phyloP scores from a whole-genome alignment of 2,113 vertebrate species.

The Zosterops japonicus region DNA sequence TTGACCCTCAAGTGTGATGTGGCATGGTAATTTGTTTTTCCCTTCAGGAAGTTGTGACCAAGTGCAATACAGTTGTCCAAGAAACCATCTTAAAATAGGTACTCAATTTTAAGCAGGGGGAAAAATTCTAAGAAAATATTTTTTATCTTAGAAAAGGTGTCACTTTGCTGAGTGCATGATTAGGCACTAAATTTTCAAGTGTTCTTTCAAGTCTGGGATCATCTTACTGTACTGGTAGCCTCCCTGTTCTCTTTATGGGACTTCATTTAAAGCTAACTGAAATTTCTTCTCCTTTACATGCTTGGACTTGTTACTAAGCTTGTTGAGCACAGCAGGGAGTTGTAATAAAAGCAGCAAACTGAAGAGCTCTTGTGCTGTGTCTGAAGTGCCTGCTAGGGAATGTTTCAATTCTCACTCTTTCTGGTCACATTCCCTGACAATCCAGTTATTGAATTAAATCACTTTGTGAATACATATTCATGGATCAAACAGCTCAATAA shows the following conservation, averaged over 20 bases:
- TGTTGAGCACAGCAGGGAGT: not conserved
- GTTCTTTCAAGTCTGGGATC: not conserved
- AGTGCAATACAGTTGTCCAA: not conserved
- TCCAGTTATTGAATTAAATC: slow-evolving; percentile 10
- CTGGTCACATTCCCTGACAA: slow-evolving; percentile 2
- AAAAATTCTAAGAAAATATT: not conserved
- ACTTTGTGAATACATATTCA: not conserved
- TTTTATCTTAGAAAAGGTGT: not conserved
- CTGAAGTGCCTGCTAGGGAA: not conserved
- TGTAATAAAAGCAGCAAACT: not conserved
- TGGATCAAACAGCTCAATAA: not conserved
- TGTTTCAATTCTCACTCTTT: slow-evolving; percentile 19
- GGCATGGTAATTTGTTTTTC: not conserved
- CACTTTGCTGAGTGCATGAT: not conserved
- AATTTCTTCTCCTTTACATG: not conserved
- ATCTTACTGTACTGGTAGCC: not conserved
- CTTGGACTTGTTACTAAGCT: not conserved
- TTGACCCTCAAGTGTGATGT: not conserved
- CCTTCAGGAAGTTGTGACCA: not conserved
- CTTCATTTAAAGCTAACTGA: not conserved
- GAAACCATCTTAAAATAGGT: not conserved
- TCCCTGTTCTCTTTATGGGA: not conserved
- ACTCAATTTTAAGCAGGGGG: not conserved
- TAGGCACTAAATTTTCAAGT: not conserved
- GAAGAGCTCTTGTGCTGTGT: not conserved